Evolutionary conservation across 2,888 invertebrate species (phyloP), one percentile per base, ranked within the genome.

Genomic region (Galeruca laticollis): DNA sequence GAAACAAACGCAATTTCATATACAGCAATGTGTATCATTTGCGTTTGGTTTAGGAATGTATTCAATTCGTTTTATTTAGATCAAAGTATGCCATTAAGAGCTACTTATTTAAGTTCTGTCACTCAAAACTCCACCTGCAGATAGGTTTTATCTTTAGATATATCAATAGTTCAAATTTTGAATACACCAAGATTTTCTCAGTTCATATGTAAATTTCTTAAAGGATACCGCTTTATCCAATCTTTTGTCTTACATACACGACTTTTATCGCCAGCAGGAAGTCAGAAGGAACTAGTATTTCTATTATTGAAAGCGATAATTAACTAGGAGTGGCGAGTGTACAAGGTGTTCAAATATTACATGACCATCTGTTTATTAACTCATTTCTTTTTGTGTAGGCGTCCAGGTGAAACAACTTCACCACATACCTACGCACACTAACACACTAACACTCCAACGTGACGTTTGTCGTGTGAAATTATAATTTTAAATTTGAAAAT

Each of bases 261-360:
- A 35, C 20, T 40, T 65, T 33, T 47, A 35, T 26, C 40, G 49
- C 33, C 21, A 65, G 43, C 49, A 63, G 60, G 69, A 63, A 69
- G 49, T 18, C 21, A 65, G 33, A 57, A 63, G 60, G 69, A 63
- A 69, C 69, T 21, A 69, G 69, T 63, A 63, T 63, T 69, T 63
- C 69, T 69, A 52, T 69, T 68, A 51, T 54, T 49, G 63, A 63
- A 51, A 52, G 69, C 59, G 69, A 60, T 69, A 69, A 69, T 69
- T 69, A 63, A 60, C 31, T 59, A 63, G 69, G 69, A 59, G 69
- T 64, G 69, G 63, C 63, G 47, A 59, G 49, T 66, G 35, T 66
- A 66, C 66, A 66, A 66, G 59, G 66, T 66, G 66, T 66, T 66
- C 59, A 66, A 66, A 66, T 66, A 66, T 59, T 66, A 66, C 59